Evolutionary conservation across 2,113 vertebrate genomes (phyloP).

Genomic region (Chascanopsetta lugubris): DNA sequence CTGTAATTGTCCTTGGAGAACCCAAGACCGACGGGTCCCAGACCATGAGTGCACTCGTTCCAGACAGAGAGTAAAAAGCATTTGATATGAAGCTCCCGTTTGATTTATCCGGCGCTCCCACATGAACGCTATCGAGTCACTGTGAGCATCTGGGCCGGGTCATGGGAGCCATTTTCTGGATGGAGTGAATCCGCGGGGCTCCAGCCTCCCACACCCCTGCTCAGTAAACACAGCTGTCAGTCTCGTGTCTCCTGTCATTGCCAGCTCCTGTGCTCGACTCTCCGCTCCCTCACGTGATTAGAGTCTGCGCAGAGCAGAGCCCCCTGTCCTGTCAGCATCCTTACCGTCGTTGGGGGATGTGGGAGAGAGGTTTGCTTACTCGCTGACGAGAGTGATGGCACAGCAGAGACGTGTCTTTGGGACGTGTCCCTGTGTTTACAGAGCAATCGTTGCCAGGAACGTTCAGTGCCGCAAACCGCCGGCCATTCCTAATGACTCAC

Average conservation of each 20-base stretch:
- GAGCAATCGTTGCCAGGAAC: conserved; percentile 18
- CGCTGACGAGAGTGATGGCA: conserved; percentile 47
- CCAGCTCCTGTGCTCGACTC: conserved; percentile 49
- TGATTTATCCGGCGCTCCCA: conserved; percentile 59
- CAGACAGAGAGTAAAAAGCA: conserved; percentile 49
- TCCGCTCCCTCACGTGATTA: conserved; percentile 35
- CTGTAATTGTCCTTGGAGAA: conserved; percentile 21
- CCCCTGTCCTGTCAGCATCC: conserved; percentile 40
- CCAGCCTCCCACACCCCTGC: conserved; percentile 55
- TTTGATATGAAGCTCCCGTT: conserved; percentile 59
- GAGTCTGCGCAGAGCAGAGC: conserved; percentile 28
- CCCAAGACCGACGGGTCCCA: conserved; percentile 22
- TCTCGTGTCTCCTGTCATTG: conserved; percentile 63
- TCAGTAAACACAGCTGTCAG: conserved; percentile 75
- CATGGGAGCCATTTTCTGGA: conserved; percentile 57
- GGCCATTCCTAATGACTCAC: conserved; percentile 44
- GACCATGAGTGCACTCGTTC: conserved; percentile 26
- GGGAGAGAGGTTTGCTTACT: conserved; percentile 32
- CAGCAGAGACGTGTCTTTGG: conserved; percentile 21
- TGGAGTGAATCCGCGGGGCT: conserved; percentile 45
- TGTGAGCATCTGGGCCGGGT: conserved; percentile 59
- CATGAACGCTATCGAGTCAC: conserved; percentile 64
- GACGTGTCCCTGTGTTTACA: conserved; percentile 44
- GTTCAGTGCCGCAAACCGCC: conserved; percentile 1
- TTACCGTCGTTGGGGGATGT: conserved; percentile 18